phyloP scores from a whole-genome alignment of 2,113 vertebrate genomes.

The Equus przewalskii region DNA sequence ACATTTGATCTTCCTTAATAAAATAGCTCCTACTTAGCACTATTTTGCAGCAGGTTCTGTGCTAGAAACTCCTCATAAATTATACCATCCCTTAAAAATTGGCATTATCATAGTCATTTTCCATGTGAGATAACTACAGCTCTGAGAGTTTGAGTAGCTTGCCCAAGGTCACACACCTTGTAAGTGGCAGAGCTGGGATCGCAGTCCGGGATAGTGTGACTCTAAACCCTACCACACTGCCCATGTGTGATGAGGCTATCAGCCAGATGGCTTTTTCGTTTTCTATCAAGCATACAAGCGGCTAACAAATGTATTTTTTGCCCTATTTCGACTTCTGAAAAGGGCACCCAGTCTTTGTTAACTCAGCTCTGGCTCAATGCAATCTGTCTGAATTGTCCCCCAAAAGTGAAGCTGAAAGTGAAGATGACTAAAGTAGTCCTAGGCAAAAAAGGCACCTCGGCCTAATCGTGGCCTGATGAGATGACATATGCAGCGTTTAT shows the following conservation, averaged over 20 bases:
- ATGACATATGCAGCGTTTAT: constrained; percentile 46
- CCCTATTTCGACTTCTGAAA: background rate
- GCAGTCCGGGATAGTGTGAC: background rate
- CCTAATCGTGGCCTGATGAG: constrained; percentile 20
- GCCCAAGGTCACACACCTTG: background rate
- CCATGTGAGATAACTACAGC: background rate
- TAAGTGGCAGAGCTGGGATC: constrained; percentile 3
- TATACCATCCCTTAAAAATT: background rate
- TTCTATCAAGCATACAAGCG: background rate
- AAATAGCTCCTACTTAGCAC: background rate
- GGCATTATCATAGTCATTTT: constrained; percentile 1
- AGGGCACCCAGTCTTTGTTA: constrained; percentile 37
- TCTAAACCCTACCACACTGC: background rate
- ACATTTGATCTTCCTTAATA: constrained; percentile 29
- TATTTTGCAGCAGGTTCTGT: background rate
- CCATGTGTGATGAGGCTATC: background rate
- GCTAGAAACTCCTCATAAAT: background rate
- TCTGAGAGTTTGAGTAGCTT: background rate
- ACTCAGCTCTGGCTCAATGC: background rate
- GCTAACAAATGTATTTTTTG: background rate
- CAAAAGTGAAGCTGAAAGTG: constrained; percentile 54
- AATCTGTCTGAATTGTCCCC: constrained; percentile 18
- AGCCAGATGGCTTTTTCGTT: background rate
- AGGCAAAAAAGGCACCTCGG: constrained; percentile 19
- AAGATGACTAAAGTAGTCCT: constrained; percentile 58